Evolutionary conservation across 2,797 vertebrate species (phyloP), one percentile per base, ranked within the genome.

Genomic region (Danio choprae): DNA sequence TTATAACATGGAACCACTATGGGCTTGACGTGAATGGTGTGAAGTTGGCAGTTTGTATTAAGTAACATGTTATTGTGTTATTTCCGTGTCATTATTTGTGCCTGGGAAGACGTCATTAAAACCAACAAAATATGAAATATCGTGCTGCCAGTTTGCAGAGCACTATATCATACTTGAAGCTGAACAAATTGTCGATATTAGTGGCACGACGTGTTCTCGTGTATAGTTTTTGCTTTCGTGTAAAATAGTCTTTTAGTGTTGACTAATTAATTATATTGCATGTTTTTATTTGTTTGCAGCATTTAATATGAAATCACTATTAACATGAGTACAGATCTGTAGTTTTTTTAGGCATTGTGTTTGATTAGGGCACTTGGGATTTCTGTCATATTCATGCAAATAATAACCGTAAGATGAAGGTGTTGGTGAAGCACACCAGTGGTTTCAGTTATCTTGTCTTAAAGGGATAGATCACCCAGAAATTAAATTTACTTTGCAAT

Each of bases 131-230:
- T 43, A 68, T 68, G 29, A 60, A 51, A 48, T 46, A 77, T 48
- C 56, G 40, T 77, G 67, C 76, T 60, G 74, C 36, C 79, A 68
- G 59, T 77, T 80, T 84, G 40, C 77, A 43, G 58, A 77, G 84
- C 82, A 75, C 62, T 53, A 77, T 76, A 77, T 43, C 40, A 88
- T 90, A 90, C 89, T 90, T 91, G 89, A 92, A 92, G 89, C 83
- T 79, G 81, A 90, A 87, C 79, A 88, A 89, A 90, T 86, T 79
- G 74, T 63, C 72, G 69, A 67, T 64, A 36, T 73, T 55, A 53
- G 55, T 77, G 65, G 82, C 70, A 70, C 64, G 65, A 85, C 73
- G 77, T 80, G 79, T 83, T 84, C 75, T 77, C 58, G 64, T 50
- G 67, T 83, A 48, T 80, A 58, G 68, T 71, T 44, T 22, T 68